These are phyloP conservation scores for Ceramica pisi DNA, from an alignment of 2,888 invertebrate species.

Conservation along the genomic window DNA sequence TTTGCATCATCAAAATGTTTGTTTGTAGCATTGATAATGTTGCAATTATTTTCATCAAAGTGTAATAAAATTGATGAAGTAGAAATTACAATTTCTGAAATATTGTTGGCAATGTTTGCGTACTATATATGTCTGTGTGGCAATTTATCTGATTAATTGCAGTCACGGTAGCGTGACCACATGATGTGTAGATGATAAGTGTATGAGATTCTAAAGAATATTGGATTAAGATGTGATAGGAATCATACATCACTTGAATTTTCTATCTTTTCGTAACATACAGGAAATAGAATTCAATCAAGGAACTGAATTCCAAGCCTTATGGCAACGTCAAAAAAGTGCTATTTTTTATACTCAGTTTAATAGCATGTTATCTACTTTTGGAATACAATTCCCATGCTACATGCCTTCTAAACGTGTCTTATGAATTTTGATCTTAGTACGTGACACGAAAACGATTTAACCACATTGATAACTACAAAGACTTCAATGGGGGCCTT, in stretches of 20 bases:
- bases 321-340: not conserved
- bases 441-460: constrained; percentile 59
- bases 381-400: constrained; percentile 25
- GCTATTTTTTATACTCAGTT: not conserved
- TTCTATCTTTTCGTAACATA: not conserved
- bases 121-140: constrained; percentile 12
- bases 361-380: constrained; percentile 26
- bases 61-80: constrained; percentile 11
- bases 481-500: constrained; percentile 53
- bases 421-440: constrained; percentile 47
- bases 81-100: constrained; percentile 11
- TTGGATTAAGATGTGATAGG: not conserved
- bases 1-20: not conserved
- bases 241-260: not conserved
- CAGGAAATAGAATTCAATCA: not conserved
- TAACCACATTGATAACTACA: constrained; percentile 53
- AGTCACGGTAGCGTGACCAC: constrained; percentile 35
- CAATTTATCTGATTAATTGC: constrained; percentile 31
- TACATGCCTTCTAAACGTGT: constrained; percentile 44
- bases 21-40: not conserved
- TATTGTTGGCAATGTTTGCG: constrained; percentile 30
- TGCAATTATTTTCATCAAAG: not conserved
- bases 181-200: constrained; percentile 11
- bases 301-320: not conserved
- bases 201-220: not conserved